Evolutionary conservation across 2,797 vertebrate genomes (phyloP), one percentile per base, ranked within the genome.

Genomic region (Tragelaphus oryx): DNA sequence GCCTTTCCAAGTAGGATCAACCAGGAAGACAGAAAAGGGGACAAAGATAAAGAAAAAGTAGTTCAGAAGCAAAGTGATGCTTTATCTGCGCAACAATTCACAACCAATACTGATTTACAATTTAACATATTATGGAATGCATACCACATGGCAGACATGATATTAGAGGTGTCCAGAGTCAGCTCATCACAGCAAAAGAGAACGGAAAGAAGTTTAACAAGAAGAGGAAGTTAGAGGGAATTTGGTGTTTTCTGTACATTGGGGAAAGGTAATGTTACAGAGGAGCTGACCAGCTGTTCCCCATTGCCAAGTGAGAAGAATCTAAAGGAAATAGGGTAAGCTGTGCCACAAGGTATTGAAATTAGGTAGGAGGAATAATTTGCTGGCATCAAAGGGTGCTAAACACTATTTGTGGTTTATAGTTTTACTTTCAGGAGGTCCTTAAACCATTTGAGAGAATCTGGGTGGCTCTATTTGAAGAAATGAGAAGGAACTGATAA

Each of bases 201-300:
- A 26, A 90, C 8, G 8, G 22, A 52, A 91, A 93, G 81, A 86
- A 82, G 46, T 24, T 30, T 55, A 55, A 91, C 5, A 44, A 17
- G n/a, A 79, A 88, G 60, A 88, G 46, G 90, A 93, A 79, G 59
- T 84, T 7, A 89, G 60, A 86, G 89, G 85, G 80, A 89, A 96
- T 41, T 57, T 75, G 83, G 92, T 88, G 94, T 93, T 89, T 60
- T 88, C 79, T 89, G 87, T 94, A 50, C 79, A 17, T 4, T 80
- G 59, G 48, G 59, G 82, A 96, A 94, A 89, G 75, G 80, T 9
- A 80, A 46, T 54, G 37, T 91, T 91, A 76, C 22, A 71, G 71
- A 92, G 62, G 71, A 71, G 28, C 54, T 41, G 62, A 37, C 62
- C 94, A 95, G 91, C 80, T 95, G 92, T 87, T 94, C 75, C 11